phyloP scores from a whole-genome alignment of 2,888 invertebrate species.

The Seira musarum region DNA sequence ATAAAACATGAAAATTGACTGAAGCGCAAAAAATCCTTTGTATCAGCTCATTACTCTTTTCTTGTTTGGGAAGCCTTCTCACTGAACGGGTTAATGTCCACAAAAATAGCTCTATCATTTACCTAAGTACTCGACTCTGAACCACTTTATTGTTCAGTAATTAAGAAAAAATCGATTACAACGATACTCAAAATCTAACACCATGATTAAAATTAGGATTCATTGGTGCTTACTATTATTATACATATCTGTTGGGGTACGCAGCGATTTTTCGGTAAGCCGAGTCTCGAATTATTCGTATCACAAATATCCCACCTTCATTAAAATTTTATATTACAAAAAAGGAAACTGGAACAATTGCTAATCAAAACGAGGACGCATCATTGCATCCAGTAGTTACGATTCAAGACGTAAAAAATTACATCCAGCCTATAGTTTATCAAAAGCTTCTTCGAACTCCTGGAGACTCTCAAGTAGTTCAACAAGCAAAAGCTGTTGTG shows the following conservation, averaged over 20 bases:
- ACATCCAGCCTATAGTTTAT: conserved; percentile 44
- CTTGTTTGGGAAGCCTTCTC: no score
- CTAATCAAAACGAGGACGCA: conserved; percentile 4
- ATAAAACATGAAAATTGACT: conserved; percentile 48
- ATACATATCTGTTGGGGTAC: background rate
- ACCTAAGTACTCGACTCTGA: background rate
- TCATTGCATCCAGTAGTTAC: conserved; percentile 16
- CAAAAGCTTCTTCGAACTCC: conserved; percentile 40
- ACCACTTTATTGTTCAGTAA: no score
- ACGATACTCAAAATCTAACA: no score
- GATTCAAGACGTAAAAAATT: conserved; percentile 24
- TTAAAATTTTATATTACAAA: no score
- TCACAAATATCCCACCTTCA: no score
- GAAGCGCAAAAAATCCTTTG: background rate
- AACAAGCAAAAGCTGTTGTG: conserved; percentile 31
- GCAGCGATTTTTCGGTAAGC: background rate
- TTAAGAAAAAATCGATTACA: no score
- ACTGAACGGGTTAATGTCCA: conserved; percentile 36
- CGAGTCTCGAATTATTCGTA: no score
- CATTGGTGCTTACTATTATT: no score
- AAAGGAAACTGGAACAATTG: no score
- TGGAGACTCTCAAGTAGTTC: conserved; percentile 30
- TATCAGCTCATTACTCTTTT: background rate
- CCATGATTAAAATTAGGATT: no score
- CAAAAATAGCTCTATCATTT: conserved; percentile 5